Conservation (phyloP, 2,113 vertebrate species). For the Thunnus maccoyii region DNA sequence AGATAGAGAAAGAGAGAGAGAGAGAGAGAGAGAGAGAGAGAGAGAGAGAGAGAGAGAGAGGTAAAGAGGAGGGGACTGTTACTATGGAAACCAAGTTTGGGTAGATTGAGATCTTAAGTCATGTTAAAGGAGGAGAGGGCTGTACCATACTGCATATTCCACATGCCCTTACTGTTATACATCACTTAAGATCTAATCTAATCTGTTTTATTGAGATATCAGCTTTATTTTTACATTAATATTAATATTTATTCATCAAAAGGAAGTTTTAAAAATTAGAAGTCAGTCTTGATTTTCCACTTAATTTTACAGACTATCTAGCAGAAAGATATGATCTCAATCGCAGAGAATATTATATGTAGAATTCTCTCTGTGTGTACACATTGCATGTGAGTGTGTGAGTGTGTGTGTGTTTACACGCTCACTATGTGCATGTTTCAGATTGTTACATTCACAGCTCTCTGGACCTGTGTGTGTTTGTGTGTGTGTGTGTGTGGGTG, state of each 20-base stretch:
- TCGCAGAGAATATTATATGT: background rate
- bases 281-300: background rate
- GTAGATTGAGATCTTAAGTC: constrained; percentile 42
- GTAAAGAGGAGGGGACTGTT: constrained; percentile 48
- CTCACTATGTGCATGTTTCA: background rate
- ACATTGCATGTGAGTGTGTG: background rate
- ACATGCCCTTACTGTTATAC: background rate
- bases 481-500: background rate
- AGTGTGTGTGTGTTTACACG: background rate
- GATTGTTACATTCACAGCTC: background rate
- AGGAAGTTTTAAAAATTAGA: too few relatives aligned
- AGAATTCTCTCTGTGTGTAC: background rate
- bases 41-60: constrained; percentile 2
- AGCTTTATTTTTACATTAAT: background rate
- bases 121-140: constrained; percentile 29
- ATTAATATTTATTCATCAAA: background rate
- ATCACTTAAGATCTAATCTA: background rate
- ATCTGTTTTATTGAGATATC: background rate
- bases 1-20: constrained; percentile 29
- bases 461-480: background rate
- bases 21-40: background rate
- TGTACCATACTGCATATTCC: background rate
- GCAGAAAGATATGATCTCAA: background rate
- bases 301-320: background rate
- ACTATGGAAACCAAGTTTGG: constrained; percentile 69